Evolutionary conservation across 1,140 invertebrate species (phyloP).

Genomic region (Calliphora vicina): DNA sequence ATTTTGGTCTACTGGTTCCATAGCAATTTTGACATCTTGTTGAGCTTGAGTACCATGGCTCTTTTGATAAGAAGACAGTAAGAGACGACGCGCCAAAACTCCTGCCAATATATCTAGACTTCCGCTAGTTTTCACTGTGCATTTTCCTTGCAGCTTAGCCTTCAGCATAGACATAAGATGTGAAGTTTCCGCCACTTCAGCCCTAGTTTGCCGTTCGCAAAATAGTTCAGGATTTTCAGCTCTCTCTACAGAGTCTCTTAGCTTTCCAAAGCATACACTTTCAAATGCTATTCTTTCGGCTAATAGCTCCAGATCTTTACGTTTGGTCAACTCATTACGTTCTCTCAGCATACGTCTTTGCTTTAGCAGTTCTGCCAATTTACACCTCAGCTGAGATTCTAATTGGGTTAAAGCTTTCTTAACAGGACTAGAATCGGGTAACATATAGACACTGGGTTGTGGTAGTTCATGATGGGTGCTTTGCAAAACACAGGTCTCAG

Average conservation of each 20-base stretch:
- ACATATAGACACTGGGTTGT: slow-evolving; percentile 49
- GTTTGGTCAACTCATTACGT: slow-evolving; percentile 71
- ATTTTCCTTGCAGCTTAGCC: slow-evolving; percentile 69
- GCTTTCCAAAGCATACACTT: slow-evolving; percentile 62
- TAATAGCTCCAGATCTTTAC: slow-evolving; percentile 73
- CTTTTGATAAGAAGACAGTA: slow-evolving; percentile 39
- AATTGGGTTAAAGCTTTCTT: slow-evolving; percentile 70
- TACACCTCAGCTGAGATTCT: slow-evolving; percentile 71
- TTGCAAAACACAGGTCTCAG: slow-evolving; percentile 65
- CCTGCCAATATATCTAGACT: slow-evolving; percentile 46
- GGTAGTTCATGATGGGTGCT: slow-evolving; percentile 43
- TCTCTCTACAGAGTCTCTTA: slow-evolving; percentile 44
- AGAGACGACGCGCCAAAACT: slow-evolving; percentile 44
- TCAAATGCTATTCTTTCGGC: slow-evolving; percentile 81
- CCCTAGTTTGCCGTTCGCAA: slow-evolving; percentile 47
- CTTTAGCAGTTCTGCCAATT: slow-evolving; percentile 72
- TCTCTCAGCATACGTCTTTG: slow-evolving; percentile 70
- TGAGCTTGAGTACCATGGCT: not conserved
- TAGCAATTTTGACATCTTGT: slow-evolving; percentile 35
- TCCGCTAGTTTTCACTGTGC: slow-evolving; percentile 45
- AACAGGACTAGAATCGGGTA: slow-evolving; percentile 57
- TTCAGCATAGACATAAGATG: slow-evolving; percentile 75
- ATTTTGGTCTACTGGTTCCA: slow-evolving; percentile 50
- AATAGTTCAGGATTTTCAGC: slow-evolving; percentile 44
- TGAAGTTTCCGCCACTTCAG: slow-evolving; percentile 74